Percentiles rank a stretch among this genome's conserved stretches.
These are phyloP conservation scores for Lordiphosa stackelbergi DNA, from an alignment of 1,140 invertebrate genomes.

Conservation along the genomic window DNA sequence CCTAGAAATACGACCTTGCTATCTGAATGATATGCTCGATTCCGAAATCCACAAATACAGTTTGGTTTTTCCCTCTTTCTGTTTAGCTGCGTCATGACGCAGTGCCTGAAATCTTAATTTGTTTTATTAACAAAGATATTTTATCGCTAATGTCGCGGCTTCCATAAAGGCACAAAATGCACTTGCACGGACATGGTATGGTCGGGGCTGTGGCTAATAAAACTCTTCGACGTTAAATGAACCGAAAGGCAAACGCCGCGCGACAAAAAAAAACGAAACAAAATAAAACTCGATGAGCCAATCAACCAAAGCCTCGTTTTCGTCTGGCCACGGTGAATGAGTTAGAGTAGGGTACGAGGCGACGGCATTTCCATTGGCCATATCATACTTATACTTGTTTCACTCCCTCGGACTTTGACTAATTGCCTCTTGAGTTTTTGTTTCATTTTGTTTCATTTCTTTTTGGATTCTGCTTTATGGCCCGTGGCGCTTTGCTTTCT, in stretches of 20 bases:
- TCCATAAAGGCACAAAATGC: constrained; percentile 61
- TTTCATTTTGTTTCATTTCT: constrained; percentile 5
- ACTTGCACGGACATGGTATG: constrained; percentile 39
- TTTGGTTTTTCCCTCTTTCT: constrained; percentile 25
- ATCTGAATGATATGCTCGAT: constrained; percentile 2
- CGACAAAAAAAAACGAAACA: constrained; percentile 36
- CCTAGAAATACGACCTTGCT: neutral
- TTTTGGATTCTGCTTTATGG: constrained; percentile 55
- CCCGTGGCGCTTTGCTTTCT: constrained; percentile 49
- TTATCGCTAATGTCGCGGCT: constrained; percentile 64
- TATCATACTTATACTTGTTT: constrained; percentile 16
- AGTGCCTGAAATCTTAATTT: constrained; percentile 45
- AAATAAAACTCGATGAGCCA: constrained; percentile 34
- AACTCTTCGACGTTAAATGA: constrained; percentile 65
- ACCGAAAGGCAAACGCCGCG: constrained; percentile 48
- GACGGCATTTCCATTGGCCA: constrained; percentile 18
- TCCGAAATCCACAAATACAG: constrained; percentile 38
- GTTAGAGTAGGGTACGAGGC: constrained; percentile 10
- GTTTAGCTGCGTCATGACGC: neutral
- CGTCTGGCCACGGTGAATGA: constrained; percentile 33
- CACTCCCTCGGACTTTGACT: constrained; percentile 26
- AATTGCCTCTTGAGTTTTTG: constrained; percentile 47
- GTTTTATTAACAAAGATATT: constrained; percentile 72
- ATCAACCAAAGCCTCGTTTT: constrained; percentile 40
- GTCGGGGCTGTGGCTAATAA: constrained; percentile 49